A percentile compares a stretch with the other conserved stretches of the same genome.
Evolutionary conservation across 2,888 invertebrate genomes (phyloP).

Genomic region (Lutraria lutraria): DNA sequence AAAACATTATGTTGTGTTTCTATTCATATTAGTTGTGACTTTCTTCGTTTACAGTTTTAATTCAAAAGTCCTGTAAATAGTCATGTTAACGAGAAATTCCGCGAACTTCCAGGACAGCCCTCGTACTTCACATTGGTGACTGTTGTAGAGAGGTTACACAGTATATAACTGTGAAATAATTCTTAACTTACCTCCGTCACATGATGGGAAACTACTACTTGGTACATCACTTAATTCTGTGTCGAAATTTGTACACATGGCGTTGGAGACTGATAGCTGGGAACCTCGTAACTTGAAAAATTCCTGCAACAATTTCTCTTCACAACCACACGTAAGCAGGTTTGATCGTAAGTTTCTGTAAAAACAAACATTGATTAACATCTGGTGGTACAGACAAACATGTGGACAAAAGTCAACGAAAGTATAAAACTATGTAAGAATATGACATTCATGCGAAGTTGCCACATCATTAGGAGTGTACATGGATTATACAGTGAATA

Average conservation of each 20-base stretch:
- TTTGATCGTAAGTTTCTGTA: slow-evolving; percentile 61
- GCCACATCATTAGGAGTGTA: not conserved
- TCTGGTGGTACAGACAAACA: not conserved
- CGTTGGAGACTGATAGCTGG: slow-evolving; percentile 9
- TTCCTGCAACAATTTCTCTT: slow-evolving; percentile 57
- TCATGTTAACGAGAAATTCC: no score
- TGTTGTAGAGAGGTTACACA: no score
- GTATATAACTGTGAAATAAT: no score
- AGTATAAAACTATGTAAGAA: not conserved
- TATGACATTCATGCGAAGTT: not conserved
- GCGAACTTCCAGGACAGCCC: no score
- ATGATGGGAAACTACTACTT: not conserved
- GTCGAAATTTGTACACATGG: not conserved
- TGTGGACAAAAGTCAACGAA: not conserved
- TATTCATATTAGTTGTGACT: no score
- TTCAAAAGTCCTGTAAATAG: no score
- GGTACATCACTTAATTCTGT: not conserved
- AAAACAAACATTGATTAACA: not conserved
- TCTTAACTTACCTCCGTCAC: not conserved
- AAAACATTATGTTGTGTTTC: no score
- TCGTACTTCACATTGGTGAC: no score
- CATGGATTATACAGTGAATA: not conserved
- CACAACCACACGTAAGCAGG: slow-evolving; percentile 66
- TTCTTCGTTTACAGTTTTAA: no score
- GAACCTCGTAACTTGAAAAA: slow-evolving; percentile 45